phyloP scores from a whole-genome alignment of 2,888 invertebrate species.

The Hedya salicella region DNA sequence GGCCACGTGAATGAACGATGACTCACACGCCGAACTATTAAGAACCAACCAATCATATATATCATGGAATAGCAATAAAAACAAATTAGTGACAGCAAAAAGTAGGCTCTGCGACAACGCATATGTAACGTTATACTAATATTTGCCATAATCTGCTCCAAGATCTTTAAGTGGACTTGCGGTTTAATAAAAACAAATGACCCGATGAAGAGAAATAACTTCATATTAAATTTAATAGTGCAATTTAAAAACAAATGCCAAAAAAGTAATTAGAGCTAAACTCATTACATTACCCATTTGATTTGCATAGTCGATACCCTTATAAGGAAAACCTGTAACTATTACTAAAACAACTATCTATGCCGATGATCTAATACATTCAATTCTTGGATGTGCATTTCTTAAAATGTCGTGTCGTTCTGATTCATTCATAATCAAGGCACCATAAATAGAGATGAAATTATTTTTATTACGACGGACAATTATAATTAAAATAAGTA shows the following conservation, averaged over 20 bases:
- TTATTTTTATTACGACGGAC: neutral
- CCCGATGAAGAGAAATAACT: neutral
- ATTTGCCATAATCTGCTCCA: neutral
- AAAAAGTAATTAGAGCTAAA: conserved; percentile 21
- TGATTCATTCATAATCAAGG: conserved; percentile 27
- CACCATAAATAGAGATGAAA: neutral
- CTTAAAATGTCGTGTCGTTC: conserved; percentile 20
- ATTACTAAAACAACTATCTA: conserved; percentile 31
- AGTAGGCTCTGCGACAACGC: neutral
- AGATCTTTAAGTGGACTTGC: neutral
- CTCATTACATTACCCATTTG: conserved; percentile 5
- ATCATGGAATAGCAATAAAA: conserved; percentile 35
- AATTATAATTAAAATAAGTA: too few species aligned
- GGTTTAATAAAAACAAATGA: neutral
- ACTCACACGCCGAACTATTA: conserved; percentile 57
- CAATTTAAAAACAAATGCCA: conserved; percentile 18
- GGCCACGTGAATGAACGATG: conserved; percentile 75
- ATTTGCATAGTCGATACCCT: conserved; percentile 36
- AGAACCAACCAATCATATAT: conserved; percentile 33
- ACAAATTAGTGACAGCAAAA: conserved; percentile 25
- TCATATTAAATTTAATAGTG: conserved; percentile 13
- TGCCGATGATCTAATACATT: conserved; percentile 34
- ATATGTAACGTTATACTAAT: neutral
- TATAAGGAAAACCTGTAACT: conserved; percentile 35
- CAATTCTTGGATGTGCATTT: conserved; percentile 20